A percentile compares a stretch with the other conserved stretches of the same genome.
Evolutionary conservation across 1,140 invertebrate genomes (phyloP).

Genomic region (Zaprionus taronus): DNA sequence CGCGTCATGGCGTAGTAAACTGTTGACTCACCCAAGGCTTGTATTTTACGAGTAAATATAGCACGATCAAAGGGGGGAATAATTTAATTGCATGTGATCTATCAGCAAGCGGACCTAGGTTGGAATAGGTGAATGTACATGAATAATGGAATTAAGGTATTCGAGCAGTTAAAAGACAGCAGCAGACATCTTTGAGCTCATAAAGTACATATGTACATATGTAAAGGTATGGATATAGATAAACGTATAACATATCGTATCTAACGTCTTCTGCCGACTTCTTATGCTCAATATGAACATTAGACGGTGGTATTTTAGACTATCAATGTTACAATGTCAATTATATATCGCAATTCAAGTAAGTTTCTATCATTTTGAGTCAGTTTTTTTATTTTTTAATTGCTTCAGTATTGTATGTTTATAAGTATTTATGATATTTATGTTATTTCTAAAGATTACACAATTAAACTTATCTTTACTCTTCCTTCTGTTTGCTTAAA

Average conservation of each 20-base stretch:
- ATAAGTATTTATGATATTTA: background rate
- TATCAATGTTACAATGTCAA: background rate
- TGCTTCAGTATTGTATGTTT: no score
- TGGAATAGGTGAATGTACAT: background rate
- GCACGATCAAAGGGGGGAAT: slow-evolving; percentile 2
- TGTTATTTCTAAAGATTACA: background rate
- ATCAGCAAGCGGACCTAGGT: slow-evolving; percentile 14
- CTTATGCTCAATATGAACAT: background rate
- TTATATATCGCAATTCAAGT: background rate
- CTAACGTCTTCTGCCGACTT: background rate
- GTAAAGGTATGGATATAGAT: no score
- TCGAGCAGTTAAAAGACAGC: background rate
- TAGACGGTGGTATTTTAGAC: rapidly evolving
- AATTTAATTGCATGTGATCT: background rate
- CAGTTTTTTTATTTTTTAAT: background rate
- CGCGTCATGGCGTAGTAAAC: slow-evolving; percentile 34
- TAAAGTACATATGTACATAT: background rate
- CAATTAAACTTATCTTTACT: background rate
- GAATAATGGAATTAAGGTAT: background rate
- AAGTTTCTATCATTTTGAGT: background rate
- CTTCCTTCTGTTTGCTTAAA: background rate
- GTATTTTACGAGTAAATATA: slow-evolving; percentile 19
- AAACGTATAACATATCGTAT: no score
- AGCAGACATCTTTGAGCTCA: background rate
- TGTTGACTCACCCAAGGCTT: slow-evolving; percentile 5